phyloP scores from a whole-genome alignment of 2,888 invertebrate species.

The Seira musarum region DNA sequence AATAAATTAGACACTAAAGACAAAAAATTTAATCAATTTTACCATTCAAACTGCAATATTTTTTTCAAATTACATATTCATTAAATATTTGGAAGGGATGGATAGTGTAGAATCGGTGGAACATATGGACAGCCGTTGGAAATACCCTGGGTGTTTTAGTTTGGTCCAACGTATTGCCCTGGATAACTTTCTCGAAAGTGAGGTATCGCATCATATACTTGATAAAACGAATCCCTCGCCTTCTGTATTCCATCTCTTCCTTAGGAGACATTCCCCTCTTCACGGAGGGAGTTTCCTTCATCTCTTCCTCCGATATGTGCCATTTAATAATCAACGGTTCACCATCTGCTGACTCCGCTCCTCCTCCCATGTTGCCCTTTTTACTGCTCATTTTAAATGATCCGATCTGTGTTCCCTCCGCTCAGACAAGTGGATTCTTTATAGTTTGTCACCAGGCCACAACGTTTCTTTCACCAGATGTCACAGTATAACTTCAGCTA shows the following conservation, averaged over 20 bases:
- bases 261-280: slow-evolving; percentile 51
- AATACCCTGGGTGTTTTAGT: slow-evolving; percentile 50
- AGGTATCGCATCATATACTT: slow-evolving; percentile 48
- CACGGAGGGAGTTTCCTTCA: slow-evolving; percentile 55
- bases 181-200: slow-evolving; percentile 46
- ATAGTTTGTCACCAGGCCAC: too few relatives aligned
- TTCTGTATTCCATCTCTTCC: slow-evolving; percentile 55
- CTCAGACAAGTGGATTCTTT: too few relatives aligned
- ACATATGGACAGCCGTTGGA: slow-evolving; percentile 54
- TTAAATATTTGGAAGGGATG: slow-evolving; percentile 63
- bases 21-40: too few relatives aligned
- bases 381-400: slow-evolving; percentile 27
- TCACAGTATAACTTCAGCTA: too few relatives aligned
- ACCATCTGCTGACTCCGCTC: slow-evolving; percentile 3
- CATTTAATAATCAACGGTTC: slow-evolving; percentile 38
- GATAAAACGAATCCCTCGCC: slow-evolving; percentile 57
- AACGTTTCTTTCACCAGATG: too few relatives aligned
- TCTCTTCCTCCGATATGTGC: slow-evolving; percentile 43
- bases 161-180: slow-evolving; percentile 39
- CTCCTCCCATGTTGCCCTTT: background rate
- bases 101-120: slow-evolving; percentile 62
- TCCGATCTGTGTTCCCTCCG: too few relatives aligned
- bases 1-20: too few relatives aligned
- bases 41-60: background rate
- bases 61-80: slow-evolving; percentile 49